A percentile compares a stretch with the other conserved stretches of the same genome.
Evolutionary conservation across 2,888 invertebrate genomes (phyloP).

Genomic region (Apeira syringaria): DNA sequence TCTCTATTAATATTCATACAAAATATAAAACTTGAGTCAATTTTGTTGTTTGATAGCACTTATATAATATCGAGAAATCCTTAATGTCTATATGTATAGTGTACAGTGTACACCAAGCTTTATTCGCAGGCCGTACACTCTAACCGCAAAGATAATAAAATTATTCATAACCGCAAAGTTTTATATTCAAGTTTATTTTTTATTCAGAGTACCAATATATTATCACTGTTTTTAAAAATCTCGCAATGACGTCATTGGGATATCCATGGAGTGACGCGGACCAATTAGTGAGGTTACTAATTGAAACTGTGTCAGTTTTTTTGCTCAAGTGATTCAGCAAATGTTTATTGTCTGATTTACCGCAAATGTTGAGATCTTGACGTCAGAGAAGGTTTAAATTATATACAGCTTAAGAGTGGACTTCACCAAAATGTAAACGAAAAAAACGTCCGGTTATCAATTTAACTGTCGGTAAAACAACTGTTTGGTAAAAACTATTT

Average conservation of each 20-base stretch:
- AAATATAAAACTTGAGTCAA: too few species aligned
- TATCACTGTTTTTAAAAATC: slow-evolving; percentile 29
- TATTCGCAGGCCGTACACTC: background rate
- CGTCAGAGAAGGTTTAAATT: background rate
- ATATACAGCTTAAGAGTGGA: too few species aligned
- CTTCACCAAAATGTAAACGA: too few species aligned
- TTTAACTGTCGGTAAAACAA: too few species aligned
- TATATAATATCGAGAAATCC: too few species aligned
- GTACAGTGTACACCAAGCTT: background rate
- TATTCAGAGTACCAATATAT: too few species aligned
- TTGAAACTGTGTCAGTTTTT: slow-evolving; percentile 11
- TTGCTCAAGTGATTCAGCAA: slow-evolving; percentile 5
- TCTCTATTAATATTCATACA: too few species aligned
- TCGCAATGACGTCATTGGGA: slow-evolving; percentile 38
- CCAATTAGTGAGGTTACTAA: background rate
- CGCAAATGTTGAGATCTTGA: background rate
- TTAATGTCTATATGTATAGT: too few species aligned
- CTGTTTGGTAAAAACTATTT: too few species aligned
- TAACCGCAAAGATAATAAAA: background rate
- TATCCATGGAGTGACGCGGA: slow-evolving; percentile 28
- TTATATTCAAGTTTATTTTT: background rate
- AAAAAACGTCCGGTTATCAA: too few species aligned
- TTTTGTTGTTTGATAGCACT: too few species aligned
- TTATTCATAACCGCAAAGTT: background rate
- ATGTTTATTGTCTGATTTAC: background rate